Evolutionary conservation across 1,140 invertebrate genomes (phyloP), one percentile per base, ranked within the genome.

Genomic region (Lepidurus arcticus): DNA sequence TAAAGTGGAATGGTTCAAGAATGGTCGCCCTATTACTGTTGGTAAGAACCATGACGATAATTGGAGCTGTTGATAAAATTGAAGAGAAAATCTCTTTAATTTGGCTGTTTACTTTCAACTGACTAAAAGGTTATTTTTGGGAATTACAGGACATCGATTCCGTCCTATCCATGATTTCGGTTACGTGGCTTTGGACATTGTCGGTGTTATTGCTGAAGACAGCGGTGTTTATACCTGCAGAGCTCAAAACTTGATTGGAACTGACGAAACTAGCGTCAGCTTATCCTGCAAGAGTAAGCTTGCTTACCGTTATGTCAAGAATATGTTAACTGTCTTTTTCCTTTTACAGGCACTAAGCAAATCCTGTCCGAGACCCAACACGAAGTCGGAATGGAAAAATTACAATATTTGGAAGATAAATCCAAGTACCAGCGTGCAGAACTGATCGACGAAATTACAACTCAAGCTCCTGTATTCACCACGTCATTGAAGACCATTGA

Each of bases 141-240:
- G 5, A 13, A 21, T 16, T 7, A 65, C 21, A 65, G 53, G 53
- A 79, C 93, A 95, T 84, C 89, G 96, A 81, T 97, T 97, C 87
- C 89, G 94, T 81, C 95, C 94, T 78, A 96, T 97, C 83, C 94
- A 97, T 84, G 96, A 98, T 83, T 98, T 98, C 85, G 96, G 95
- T 13, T 97, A 97, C 83, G 94, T 97, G 42, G 94, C 94, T 42
- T 86, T 97, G 76, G 94, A 97, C 83, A 95, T 97, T 80, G 90
- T 96, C 78, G 93, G 94, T 82, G 84, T 95, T 79, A 94, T 97
- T 84, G 92, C 94, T 74, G 96, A 98, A 88, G 96, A 98, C 86
- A 92, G 92, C 13, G 97, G 94, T 45, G 89, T 93, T 13, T 99
- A 99, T 84, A 97, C 95, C 4, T 97, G 96, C 84, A 88, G 94